These are phyloP conservation scores for Notolabrus celidotus DNA, from an alignment of 2,797 vertebrate genomes.

Conservation along the genomic window DNA sequence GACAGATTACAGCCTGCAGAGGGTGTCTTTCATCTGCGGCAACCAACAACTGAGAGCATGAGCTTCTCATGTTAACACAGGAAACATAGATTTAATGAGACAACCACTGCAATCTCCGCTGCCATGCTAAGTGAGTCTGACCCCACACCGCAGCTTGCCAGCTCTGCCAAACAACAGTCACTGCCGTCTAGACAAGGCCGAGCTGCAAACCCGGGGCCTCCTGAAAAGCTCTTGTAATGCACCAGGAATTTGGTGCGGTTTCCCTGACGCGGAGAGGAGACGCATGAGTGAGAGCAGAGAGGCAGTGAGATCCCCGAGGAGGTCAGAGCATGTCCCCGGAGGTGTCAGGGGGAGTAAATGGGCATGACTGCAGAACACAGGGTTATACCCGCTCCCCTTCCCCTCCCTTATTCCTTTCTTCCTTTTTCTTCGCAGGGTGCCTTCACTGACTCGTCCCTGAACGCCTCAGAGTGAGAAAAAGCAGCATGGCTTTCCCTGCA, in stretches of 20 bases:
- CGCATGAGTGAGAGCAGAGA: conserved; percentile 67
- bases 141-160: conserved; percentile 48
- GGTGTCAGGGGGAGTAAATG: conserved; percentile 75
- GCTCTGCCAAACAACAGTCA: conserved; percentile 65
- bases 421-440: conserved; percentile 41
- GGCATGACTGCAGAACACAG: conserved; percentile 72
- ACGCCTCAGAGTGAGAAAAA: conserved; percentile 28
- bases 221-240: conserved; percentile 68
- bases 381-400: conserved; percentile 50
- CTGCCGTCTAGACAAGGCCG: conserved; percentile 66
- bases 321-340: conserved; percentile 72
- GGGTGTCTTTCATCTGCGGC: conserved; percentile 57
- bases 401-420: conserved; percentile 13
- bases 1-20: conserved; percentile 45
- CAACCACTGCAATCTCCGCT: conserved; percentile 63
- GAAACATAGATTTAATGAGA: conserved; percentile 77
- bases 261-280: conserved; percentile 63
- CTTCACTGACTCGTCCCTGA: conserved; percentile 44
- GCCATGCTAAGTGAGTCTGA: conserved; percentile 69
- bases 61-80: conserved; percentile 67
- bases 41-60: conserved; percentile 54
- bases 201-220: conserved; percentile 57
- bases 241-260: conserved; percentile 71
- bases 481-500: conserved; percentile 5
- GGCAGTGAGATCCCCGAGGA: conserved; percentile 66